phyloP scores from a whole-genome alignment of 2,797 vertebrate genomes.

The Sphaeramia orbicularis region DNA sequence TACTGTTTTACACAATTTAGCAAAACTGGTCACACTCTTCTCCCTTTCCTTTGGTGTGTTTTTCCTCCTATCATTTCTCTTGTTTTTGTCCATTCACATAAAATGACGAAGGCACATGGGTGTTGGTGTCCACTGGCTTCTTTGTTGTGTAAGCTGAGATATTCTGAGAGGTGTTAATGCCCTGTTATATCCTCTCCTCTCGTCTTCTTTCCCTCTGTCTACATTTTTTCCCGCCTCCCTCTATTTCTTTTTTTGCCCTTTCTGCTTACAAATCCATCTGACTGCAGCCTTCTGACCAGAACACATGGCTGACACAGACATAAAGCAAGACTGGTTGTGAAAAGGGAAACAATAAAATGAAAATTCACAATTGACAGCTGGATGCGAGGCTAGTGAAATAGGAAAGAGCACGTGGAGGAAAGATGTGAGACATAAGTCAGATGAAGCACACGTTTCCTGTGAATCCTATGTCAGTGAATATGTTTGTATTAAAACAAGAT shows the following conservation, averaged over 20 bases:
- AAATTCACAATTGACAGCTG: conserved; percentile 46
- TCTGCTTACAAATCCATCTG: conserved; percentile 13
- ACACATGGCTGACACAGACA: conserved; percentile 37
- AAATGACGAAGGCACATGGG: conserved; percentile 38
- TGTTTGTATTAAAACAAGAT: too few relatives aligned
- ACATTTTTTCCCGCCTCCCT: conserved; percentile 5
- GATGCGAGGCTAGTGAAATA: background rate
- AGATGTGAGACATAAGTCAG: background rate
- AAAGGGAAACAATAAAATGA: conserved; percentile 49
- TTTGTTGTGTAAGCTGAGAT: conserved; percentile 48
- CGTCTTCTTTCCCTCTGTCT: conserved; percentile 9
- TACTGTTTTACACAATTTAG: conserved; percentile 70
- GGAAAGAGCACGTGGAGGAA: conserved; percentile 15
- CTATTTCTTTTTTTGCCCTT: background rate
- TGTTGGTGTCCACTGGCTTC: conserved; percentile 17
- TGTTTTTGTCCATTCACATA: conserved; percentile 40
- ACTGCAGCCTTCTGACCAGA: conserved; percentile 24
- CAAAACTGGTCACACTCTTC: conserved; percentile 46
- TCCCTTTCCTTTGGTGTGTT: conserved; percentile 53
- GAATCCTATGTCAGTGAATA: too few relatives aligned
- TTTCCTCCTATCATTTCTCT: conserved; percentile 22
- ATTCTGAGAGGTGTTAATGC: conserved; percentile 67
- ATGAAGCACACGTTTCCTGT: background rate
- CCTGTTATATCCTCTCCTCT: conserved; percentile 21
- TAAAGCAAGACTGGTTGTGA: conserved; percentile 12